Percentiles rank a stretch among this genome's conserved stretches.
phyloP scores from a whole-genome alignment of 2,888 invertebrate genomes.

The Abrostola triplasia region DNA sequence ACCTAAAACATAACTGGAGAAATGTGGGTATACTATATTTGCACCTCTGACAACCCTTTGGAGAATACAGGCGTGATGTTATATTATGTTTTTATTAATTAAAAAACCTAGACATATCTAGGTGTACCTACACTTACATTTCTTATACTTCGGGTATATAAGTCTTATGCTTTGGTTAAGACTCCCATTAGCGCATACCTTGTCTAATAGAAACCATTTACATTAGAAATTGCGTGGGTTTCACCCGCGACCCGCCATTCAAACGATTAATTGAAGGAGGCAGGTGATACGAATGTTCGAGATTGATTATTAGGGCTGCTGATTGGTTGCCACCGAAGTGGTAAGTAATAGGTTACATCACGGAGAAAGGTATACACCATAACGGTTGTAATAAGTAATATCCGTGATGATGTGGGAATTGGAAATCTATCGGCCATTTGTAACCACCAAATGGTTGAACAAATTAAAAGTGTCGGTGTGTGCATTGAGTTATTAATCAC shows the following conservation, averaged over 20 bases:
- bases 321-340: constrained; percentile 33
- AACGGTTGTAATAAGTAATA: constrained; percentile 33
- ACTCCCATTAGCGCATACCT: constrained; percentile 35
- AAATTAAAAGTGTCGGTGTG: not conserved
- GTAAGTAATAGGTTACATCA: constrained; percentile 29
- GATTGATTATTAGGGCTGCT: constrained; percentile 43
- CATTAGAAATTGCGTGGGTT: constrained; percentile 47
- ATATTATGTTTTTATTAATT: too few relatives aligned
- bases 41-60: too few relatives aligned
- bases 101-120: constrained; percentile 31
- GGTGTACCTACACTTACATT: constrained; percentile 28
- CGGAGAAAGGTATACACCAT: constrained; percentile 39
- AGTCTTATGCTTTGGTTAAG: constrained; percentile 25
- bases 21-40: too few relatives aligned
- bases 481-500: not conserved
- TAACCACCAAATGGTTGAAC: constrained; percentile 5
- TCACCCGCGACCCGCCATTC: constrained; percentile 35
- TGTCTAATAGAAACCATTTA: constrained; percentile 42
- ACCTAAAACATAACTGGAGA: too few relatives aligned
- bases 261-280: constrained; percentile 41
- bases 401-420: constrained; percentile 22
- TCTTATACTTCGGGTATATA: constrained; percentile 31
- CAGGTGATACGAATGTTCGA: constrained; percentile 34
- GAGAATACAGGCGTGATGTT: too few relatives aligned
- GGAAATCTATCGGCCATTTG: constrained; percentile 8